phyloP scores from a whole-genome alignment of 2,113 vertebrate genomes.

The Camarhynchus parvulus region DNA sequence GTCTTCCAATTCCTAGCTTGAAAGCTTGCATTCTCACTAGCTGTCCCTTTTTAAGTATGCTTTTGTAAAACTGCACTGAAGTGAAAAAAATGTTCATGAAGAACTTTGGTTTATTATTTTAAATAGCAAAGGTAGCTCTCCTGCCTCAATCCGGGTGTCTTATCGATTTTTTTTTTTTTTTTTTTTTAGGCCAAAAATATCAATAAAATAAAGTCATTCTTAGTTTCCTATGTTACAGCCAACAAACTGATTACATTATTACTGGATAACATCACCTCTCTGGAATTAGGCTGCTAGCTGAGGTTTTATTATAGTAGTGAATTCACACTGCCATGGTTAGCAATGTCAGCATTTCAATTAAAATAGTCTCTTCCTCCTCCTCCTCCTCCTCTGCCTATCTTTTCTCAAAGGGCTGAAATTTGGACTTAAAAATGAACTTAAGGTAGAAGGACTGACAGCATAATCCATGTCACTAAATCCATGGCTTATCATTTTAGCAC shows the following conservation, averaged over 20 bases:
- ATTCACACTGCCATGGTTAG: slow-evolving; percentile 2
- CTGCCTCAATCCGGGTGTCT: neutral
- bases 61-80: slow-evolving; percentile 46
- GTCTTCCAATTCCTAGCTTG: slow-evolving; percentile 33
- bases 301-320: slow-evolving; percentile 8
- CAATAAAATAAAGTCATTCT: slow-evolving; percentile 9
- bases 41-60: slow-evolving; percentile 26
- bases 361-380: slow-evolving; percentile 4
- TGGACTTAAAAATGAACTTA: slow-evolving; percentile 64
- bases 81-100: slow-evolving; percentile 35
- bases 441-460: slow-evolving; percentile 37
- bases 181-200: slow-evolving; percentile 6
- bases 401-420: slow-evolving; percentile 49
- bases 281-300: slow-evolving; percentile 38
- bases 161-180: neutral
- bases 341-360: slow-evolving; percentile 62
- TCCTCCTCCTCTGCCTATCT: neutral
- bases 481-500: neutral
- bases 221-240: slow-evolving; percentile 36
- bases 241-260: slow-evolving; percentile 43
- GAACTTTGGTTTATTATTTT: slow-evolving; percentile 26
- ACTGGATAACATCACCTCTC: slow-evolving; percentile 55
- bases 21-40: slow-evolving; percentile 41
- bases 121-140: slow-evolving; percentile 20
- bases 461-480: neutral